These are phyloP conservation scores for Anagrus nilaparvatae DNA, from an alignment of 1,140 invertebrate genomes.

Conservation along the genomic window DNA sequence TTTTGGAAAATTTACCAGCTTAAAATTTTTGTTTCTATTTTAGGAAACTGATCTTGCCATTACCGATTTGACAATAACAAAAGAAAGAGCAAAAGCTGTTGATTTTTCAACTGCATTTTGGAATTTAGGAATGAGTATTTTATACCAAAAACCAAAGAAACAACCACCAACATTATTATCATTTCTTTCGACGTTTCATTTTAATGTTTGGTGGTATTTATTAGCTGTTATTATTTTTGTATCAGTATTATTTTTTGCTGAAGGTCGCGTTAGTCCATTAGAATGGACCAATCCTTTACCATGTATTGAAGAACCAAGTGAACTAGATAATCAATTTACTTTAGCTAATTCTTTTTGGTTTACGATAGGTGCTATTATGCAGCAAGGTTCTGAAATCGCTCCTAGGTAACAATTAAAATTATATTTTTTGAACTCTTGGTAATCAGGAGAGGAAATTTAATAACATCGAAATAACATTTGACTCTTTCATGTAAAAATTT, in stretches of 20 bases:
- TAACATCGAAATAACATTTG: not conserved
- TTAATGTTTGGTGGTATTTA: conserved; percentile 70
- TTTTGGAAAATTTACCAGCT: not conserved
- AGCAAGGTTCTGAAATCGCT: conserved; percentile 72
- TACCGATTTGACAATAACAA: conserved; percentile 81
- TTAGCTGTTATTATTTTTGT: conserved; percentile 66
- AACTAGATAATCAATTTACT: conserved; percentile 71
- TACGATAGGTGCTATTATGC: conserved; percentile 65
- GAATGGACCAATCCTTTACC: conserved; percentile 79
- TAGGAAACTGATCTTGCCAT: conserved; percentile 72
- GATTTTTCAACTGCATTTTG: conserved; percentile 87
- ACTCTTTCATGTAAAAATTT: not conserved
- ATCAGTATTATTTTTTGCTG: conserved; percentile 67
- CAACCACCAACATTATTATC: conserved; percentile 69
- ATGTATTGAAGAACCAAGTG: conserved; percentile 58
- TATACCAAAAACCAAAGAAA: conserved; percentile 69
- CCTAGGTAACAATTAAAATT: conserved; percentile 47
- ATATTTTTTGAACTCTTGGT: too few species aligned
- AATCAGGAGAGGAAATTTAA: not conserved
- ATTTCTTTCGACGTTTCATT: conserved; percentile 77
- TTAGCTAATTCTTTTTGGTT: conserved; percentile 74
- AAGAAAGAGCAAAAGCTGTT: conserved; percentile 66
- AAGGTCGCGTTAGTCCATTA: conserved; percentile 66
- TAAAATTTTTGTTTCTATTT: conserved; percentile 19
- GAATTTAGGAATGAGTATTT: conserved; percentile 74